Percentiles rank a stretch among this genome's conserved stretches.
These are phyloP conservation scores for Drosophila engyochracea DNA, from an alignment of 2,888 invertebrate species.

Conservation along the genomic window DNA sequence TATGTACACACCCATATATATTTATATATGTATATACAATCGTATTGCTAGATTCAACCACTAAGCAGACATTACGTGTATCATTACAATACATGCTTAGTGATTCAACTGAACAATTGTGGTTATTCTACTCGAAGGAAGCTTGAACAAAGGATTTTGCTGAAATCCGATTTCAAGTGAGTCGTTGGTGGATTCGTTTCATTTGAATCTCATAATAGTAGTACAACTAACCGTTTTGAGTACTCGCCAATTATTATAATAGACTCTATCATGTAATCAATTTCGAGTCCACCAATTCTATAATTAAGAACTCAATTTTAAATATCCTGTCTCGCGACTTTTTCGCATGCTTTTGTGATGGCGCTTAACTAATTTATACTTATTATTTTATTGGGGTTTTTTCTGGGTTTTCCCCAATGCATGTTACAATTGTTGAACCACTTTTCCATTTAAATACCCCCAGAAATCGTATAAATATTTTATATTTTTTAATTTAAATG, in stretches of 20 bases:
- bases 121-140: too few species aligned
- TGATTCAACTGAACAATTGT: too few species aligned
- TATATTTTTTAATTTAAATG: neutral
- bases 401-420: neutral
- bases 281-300: neutral
- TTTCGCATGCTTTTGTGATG: too few species aligned
- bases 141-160: too few species aligned
- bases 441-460: neutral
- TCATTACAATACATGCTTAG: too few species aligned
- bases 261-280: neutral
- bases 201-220: neutral
- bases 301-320: neutral
- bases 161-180: neutral
- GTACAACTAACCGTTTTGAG: neutral
- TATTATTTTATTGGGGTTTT: neutral
- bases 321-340: neutral
- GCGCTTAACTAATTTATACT: neutral
- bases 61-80: too few species aligned
- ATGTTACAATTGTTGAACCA: neutral
- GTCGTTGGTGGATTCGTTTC: neutral
- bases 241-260: neutral
- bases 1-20: too few species aligned
- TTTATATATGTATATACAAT: too few species aligned
- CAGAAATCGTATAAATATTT: neutral
- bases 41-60: too few species aligned